Evolutionary conservation across 2,113 vertebrate genomes (phyloP).

Genomic region (Paradoxurus hermaphroditus): DNA sequence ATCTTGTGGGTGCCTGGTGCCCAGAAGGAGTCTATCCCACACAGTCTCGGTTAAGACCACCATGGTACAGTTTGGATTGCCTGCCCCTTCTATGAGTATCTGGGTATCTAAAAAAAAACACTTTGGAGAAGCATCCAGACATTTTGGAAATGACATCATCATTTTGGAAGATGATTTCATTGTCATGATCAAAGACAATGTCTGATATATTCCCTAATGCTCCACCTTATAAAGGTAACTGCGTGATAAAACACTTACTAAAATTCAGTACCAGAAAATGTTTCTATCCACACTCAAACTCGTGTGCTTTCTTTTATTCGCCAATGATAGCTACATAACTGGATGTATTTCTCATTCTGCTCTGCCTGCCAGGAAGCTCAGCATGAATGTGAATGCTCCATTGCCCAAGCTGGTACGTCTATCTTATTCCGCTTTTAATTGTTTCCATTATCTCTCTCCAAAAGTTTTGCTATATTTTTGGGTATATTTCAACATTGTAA

Average conservation of each 20-base stretch:
- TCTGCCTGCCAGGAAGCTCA: conserved; percentile 36
- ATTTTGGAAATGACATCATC: conserved; percentile 54
- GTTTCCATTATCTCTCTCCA: neutral
- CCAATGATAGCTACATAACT: neutral
- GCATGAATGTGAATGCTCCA: neutral
- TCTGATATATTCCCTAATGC: neutral
- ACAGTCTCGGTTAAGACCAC: neutral
- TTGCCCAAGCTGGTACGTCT: neutral
- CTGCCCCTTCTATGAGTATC: neutral
- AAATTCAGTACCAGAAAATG: neutral
- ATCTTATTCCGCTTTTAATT: neutral
- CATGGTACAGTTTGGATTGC: neutral
- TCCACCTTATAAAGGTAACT: neutral
- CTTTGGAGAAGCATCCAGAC: neutral
- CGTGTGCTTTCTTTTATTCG: conserved; percentile 29
- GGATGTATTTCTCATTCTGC: conserved; percentile 22
- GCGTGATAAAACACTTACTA: neutral
- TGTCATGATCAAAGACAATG: neutral
- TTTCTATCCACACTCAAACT: neutral
- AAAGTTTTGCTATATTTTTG: neutral
- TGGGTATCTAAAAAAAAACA: neutral
- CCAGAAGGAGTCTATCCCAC: neutral
- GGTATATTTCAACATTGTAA: neutral
- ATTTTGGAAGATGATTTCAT: too few relatives aligned
- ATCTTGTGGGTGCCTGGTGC: neutral